These are phyloP conservation scores for Xiphias gladius DNA, from an alignment of 2,113 vertebrate species.

Conservation along the genomic window DNA sequence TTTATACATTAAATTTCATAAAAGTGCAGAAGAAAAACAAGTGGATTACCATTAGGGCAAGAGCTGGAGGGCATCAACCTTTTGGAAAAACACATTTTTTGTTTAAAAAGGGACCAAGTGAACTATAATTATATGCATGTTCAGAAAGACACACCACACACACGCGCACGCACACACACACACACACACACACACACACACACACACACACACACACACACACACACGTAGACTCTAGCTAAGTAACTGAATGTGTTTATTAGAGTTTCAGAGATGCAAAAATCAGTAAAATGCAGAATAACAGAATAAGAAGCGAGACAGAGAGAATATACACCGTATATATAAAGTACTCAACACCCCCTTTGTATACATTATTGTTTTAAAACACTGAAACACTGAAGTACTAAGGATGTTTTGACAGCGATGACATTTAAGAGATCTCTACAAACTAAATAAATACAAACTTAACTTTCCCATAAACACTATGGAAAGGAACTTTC, in stretches of 20 bases:
- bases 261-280: constrained; percentile 59
- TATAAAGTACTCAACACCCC: constrained; percentile 21
- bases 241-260: constrained; percentile 59
- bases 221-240: background rate
- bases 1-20: constrained; percentile 36
- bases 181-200: no score
- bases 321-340: constrained; percentile 13
- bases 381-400: constrained; percentile 5
- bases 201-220: no score
- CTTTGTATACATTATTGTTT: constrained; percentile 7
- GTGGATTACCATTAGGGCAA: constrained; percentile 38
- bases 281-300: constrained; percentile 44
- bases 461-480: no score
- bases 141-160: constrained; percentile 6
- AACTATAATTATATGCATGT: background rate
- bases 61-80: constrained; percentile 49
- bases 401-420: background rate
- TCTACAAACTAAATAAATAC: background rate
- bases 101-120: constrained; percentile 3
- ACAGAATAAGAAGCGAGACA: constrained; percentile 19
- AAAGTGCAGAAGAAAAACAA: constrained; percentile 37
- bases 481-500: background rate
- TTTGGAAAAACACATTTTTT: constrained; percentile 11
- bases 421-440: background rate
- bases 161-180: no score